These are phyloP conservation scores for Sycophaga agraensis DNA, from an alignment of 1,140 invertebrate species.

Conservation along the genomic window DNA sequence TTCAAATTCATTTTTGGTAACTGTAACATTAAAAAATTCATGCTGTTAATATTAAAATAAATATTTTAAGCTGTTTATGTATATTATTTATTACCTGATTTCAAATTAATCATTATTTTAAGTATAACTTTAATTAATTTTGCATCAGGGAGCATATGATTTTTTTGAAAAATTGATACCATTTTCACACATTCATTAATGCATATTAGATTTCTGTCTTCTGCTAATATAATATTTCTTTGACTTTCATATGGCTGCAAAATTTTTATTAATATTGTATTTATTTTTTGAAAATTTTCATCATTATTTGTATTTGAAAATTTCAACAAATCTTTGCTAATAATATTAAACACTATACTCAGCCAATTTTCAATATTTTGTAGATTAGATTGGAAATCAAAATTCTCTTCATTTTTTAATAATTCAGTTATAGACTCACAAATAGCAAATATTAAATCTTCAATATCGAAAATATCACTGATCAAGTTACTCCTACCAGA, in stretches of 20 bases:
- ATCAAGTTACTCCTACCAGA: slow-evolving; percentile 29
- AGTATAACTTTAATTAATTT: slow-evolving; percentile 31
- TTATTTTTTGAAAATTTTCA: slow-evolving; percentile 30
- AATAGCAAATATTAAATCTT: slow-evolving; percentile 35
- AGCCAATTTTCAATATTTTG: slow-evolving; percentile 40
- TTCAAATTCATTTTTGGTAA: slow-evolving; percentile 28
- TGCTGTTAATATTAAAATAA: not conserved
- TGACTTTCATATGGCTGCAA: slow-evolving; percentile 33
- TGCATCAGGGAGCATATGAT: slow-evolving; percentile 23
- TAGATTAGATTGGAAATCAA: slow-evolving; percentile 30
- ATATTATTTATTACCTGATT: slow-evolving; percentile 25
- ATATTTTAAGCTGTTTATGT: not conserved
- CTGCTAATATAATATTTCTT: slow-evolving; percentile 33
- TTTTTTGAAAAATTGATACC: slow-evolving; percentile 33
- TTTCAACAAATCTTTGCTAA: slow-evolving; percentile 26
- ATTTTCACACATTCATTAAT: slow-evolving; percentile 39
- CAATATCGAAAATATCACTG: slow-evolving; percentile 31
- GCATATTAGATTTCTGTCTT: slow-evolving; percentile 27
- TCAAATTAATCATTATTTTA: slow-evolving; percentile 30
- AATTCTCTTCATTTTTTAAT: slow-evolving; percentile 26
- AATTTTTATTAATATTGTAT: slow-evolving; percentile 35
- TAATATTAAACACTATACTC: slow-evolving; percentile 30
- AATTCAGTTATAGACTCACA: slow-evolving; percentile 39
- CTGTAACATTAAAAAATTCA: not conserved
- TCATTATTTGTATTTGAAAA: slow-evolving; percentile 21